Evolutionary conservation across 1,140 invertebrate genomes (phyloP).

Genomic region (Cryptotermes secundus): DNA sequence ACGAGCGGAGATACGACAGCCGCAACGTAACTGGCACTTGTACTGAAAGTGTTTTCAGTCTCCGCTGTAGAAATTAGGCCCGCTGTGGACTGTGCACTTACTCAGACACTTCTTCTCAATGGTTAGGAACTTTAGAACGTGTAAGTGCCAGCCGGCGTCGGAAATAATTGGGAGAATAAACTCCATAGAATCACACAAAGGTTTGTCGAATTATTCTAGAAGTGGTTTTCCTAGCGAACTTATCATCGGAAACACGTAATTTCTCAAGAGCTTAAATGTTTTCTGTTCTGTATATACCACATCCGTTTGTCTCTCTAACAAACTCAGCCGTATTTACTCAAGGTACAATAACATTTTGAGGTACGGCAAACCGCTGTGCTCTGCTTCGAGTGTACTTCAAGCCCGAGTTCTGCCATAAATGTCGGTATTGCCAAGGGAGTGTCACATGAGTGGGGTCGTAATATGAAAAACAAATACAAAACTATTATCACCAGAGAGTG

Average conservation of each 20-base stretch:
- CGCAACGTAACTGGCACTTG: too few species aligned
- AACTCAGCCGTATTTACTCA: neutral
- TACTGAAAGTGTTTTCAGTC: too few species aligned
- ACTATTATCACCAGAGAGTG: constrained; percentile 40
- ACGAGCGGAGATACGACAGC: too few species aligned
- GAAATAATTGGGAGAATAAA: too few species aligned
- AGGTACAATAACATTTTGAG: neutral
- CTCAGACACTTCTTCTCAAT: neutral
- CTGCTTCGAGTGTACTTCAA: neutral
- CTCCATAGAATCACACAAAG: too few species aligned
- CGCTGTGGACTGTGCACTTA: too few species aligned
- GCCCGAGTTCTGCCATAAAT: neutral
- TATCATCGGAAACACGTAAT: neutral
- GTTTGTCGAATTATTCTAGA: too few species aligned
- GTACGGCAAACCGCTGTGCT: neutral
- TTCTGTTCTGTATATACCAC: neutral
- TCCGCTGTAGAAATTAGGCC: too few species aligned
- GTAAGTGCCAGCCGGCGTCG: too few species aligned
- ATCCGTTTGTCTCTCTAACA: neutral
- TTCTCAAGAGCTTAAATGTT: neutral
- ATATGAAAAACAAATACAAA: constrained; percentile 15
- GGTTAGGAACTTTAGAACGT: too few species aligned
- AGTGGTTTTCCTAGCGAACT: neutral
- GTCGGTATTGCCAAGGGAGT: neutral
- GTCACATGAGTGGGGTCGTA: neutral